phyloP scores from a whole-genome alignment of 2,888 invertebrate species.

The Drosophila recens region DNA sequence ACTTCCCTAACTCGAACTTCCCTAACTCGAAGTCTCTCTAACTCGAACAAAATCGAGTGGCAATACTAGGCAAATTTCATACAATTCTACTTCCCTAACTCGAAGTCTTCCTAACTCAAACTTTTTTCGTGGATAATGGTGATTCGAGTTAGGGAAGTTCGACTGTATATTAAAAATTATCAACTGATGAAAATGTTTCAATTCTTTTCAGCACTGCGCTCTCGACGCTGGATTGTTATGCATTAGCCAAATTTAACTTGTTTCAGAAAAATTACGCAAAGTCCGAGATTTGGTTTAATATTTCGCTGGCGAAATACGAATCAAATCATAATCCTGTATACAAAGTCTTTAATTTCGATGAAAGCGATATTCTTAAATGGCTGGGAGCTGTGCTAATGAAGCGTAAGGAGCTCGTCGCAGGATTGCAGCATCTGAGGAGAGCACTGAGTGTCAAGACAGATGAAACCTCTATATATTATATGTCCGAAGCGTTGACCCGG shows the following conservation, averaged over 20 bases:
- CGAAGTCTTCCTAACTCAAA: too few relatives aligned
- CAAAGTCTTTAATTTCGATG: conserved; percentile 4
- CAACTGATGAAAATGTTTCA: neutral
- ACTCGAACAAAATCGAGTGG: too few relatives aligned
- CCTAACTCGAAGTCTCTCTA: too few relatives aligned
- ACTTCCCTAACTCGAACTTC: too few relatives aligned
- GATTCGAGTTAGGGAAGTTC: too few relatives aligned
- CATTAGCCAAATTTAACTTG: conserved; percentile 36
- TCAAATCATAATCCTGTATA: neutral
- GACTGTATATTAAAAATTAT: too few relatives aligned
- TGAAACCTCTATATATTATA: neutral
- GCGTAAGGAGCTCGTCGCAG: conserved; percentile 7
- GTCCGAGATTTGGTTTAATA: conserved; percentile 43
- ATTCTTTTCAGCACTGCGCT: conserved; percentile 22
- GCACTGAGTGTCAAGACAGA: neutral
- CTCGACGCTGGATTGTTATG: conserved; percentile 34
- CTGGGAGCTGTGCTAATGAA: conserved; percentile 9
- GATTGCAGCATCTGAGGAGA: conserved; percentile 3
- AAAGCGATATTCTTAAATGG: neutral
- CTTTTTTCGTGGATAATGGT: too few relatives aligned
- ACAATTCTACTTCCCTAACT: too few relatives aligned
- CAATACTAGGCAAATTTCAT: too few relatives aligned
- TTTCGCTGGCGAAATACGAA: conserved; percentile 11
- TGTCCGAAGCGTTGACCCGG: neutral
- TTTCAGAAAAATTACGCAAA: neutral